Evolutionary conservation across 2,797 vertebrate species (phyloP), one percentile per base, ranked within the genome.

Genomic region (Pygocentrus nattereri): DNA sequence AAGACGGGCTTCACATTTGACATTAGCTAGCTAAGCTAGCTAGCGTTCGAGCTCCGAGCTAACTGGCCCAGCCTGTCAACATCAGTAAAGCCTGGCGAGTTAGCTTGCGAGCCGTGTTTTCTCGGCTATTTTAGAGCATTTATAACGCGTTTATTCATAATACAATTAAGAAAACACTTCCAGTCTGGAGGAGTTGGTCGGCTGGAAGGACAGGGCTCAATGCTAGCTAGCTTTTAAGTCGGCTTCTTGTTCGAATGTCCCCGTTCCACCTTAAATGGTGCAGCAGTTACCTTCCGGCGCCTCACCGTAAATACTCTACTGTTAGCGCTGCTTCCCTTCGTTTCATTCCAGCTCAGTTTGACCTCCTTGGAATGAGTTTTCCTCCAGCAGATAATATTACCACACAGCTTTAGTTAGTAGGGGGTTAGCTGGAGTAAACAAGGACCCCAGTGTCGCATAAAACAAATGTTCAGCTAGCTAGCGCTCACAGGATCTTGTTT

Each of bases 1-100:
- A 86, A 84, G 1, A 82, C 78, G 86, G 49, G 88, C 87, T 90
- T 93, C 90, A 88, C 68, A 86, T 89, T 88, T 95, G 94, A 94
- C 94, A 90, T 94, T 93, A 92, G 91, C 61, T 59, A 7, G 10
- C 4, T 41, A n/a, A n/a, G n/a, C n/a, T n/a, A n/a, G n/a, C n/a
- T 41, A 23, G 70, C 61, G 44, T 13, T n/a, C 56, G 68, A 27
- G 71, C 71, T 56, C 7, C 1, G 38, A 2, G 65, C 65, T 69
- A 69, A 23, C 67, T 47, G 27, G 27, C 50, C 30, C 70, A 31
- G 10, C 11, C 81, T 73, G 75, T 82, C 75, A 82, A 58, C 75
- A 73, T 21, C 18, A 78, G 44, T 49, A 19, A 54, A 6, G 25
- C 56, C 12, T 16, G 58, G 62, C 12, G 15, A 15, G 62, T 59